Evolutionary conservation across 2,888 invertebrate species (phyloP).

Genomic region (Zygogramma bicolorata): DNA sequence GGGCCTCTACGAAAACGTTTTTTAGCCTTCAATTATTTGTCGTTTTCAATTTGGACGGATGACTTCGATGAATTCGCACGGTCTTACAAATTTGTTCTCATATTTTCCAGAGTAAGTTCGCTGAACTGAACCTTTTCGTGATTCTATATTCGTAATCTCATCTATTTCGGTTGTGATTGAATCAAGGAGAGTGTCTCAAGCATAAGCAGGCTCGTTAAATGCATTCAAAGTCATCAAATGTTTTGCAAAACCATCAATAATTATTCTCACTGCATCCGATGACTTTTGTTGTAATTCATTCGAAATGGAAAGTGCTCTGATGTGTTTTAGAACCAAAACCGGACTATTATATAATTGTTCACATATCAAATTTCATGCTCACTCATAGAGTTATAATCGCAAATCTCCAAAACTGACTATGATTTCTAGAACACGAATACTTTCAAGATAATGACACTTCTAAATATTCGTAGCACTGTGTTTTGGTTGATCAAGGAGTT

Average conservation of each 20-base stretch:
- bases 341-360: neutral
- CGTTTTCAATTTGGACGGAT: neutral
- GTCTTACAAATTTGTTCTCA: neutral
- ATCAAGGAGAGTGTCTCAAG: neutral
- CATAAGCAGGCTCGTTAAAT: neutral
- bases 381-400: neutral
- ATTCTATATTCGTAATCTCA: neutral
- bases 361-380: neutral
- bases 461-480: neutral
- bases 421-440: neutral
- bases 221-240: neutral
- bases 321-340: neutral
- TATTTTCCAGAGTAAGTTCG: neutral
- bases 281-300: neutral
- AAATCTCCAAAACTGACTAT: neutral
- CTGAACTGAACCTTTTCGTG: neutral
- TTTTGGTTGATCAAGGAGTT: neutral
- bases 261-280: neutral
- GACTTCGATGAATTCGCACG: neutral
- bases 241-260: neutral
- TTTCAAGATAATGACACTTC: neutral
- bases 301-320: neutral
- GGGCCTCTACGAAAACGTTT: neutral
- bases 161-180: neutral
- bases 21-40: neutral